Conservation (phyloP, 2,888 invertebrate genomes). For the Antheraea assamensis region DNA sequence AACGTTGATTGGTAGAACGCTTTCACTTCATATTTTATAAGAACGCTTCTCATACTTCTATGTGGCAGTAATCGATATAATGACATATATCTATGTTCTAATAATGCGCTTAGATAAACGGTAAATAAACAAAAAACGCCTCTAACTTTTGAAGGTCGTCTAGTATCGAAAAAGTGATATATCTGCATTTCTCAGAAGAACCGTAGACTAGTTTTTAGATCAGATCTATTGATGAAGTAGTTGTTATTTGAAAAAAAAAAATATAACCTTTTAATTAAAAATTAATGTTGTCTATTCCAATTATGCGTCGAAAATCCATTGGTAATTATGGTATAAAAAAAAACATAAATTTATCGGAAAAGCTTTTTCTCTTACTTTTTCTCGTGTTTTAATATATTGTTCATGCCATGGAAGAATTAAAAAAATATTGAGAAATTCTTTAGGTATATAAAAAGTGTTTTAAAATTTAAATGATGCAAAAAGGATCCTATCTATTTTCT, state of each 20-base stretch:
- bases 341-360: no score
- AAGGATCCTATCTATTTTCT: background rate
- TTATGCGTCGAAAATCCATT: no score
- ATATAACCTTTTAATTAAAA: no score
- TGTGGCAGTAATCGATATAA: background rate
- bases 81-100: background rate
- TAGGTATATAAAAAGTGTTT: background rate
- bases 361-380: no score
- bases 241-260: background rate
- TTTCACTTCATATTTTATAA: background rate
- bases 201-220: background rate
- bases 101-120: background rate
- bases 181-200: background rate
- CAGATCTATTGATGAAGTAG: background rate
- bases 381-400: no score
- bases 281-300: no score
- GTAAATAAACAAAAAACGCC: background rate
- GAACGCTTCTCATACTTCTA: background rate
- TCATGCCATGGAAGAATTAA: no score
- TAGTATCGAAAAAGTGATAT: background rate
- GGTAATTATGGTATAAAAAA: no score
- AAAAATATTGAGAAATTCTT: no score
- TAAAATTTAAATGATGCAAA: background rate
- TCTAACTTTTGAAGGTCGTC: background rate
- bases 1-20: background rate